A percentile compares a stretch with the other conserved stretches of the same genome.
Evolutionary conservation across 2,888 invertebrate species (phyloP).

Genomic region (Leucozona laternaria): DNA sequence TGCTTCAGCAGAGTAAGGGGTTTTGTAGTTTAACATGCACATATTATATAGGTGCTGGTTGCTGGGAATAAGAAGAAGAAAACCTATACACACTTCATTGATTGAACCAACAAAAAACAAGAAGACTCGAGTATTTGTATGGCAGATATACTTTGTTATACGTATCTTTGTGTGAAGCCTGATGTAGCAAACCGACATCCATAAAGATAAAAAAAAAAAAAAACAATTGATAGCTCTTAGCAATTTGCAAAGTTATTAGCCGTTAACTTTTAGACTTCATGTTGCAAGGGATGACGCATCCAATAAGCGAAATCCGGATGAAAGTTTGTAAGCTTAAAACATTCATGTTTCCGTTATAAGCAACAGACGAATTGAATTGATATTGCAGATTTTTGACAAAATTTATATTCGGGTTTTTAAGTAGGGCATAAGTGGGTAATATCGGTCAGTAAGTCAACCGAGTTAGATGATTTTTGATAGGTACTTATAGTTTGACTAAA

Average conservation of each 20-base stretch:
- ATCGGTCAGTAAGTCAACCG: no score
- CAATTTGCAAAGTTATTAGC: conserved; percentile 57
- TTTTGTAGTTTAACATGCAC: conserved; percentile 40
- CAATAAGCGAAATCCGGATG: not conserved
- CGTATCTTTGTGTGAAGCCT: no score
- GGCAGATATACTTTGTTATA: not conserved
- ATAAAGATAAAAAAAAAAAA: conserved; percentile 17
- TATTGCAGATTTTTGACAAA: not conserved
- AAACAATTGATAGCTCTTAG: conserved; percentile 41
- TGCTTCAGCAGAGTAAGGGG: conserved; percentile 24
- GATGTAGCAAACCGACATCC: not conserved
- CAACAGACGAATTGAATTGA: not conserved
- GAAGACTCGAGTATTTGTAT: not conserved
- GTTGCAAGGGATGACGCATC: conserved; percentile 28
- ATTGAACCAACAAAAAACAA: conserved; percentile 2
- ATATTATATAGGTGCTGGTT: not conserved
- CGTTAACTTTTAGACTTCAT: conserved; percentile 13
- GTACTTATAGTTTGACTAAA: no score
- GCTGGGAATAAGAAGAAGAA: not conserved
- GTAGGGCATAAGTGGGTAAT: not conserved
- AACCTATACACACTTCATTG: not conserved
- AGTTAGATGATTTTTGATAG: no score
- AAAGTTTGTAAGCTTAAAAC: not conserved
- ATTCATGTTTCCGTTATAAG: not conserved
- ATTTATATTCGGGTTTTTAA: not conserved